A percentile compares a stretch with the other conserved stretches of the same genome.
These are phyloP conservation scores for Baryphthengus martii DNA, from an alignment of 2,113 vertebrate species.

Conservation along the genomic window DNA sequence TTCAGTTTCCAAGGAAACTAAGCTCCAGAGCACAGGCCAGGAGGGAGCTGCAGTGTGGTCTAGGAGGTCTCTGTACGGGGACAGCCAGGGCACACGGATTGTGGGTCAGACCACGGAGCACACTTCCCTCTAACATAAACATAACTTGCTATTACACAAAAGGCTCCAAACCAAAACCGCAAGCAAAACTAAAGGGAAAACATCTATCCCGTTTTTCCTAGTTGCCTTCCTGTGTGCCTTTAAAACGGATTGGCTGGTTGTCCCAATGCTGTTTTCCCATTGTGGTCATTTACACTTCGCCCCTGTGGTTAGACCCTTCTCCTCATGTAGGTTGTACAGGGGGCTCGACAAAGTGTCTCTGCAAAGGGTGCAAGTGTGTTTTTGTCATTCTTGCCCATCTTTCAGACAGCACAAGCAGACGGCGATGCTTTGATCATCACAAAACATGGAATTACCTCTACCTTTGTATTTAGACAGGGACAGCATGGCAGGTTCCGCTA, in stretches of 20 bases:
- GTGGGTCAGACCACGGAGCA: not conserved
- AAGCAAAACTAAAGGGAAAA: not conserved
- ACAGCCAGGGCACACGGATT: not conserved
- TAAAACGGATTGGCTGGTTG: not conserved
- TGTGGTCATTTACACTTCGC: not conserved
- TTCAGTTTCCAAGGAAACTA: not conserved
- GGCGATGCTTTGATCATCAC: not conserved
- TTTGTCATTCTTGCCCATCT: not conserved
- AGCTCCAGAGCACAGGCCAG: not conserved
- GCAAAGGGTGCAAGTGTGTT: not conserved
- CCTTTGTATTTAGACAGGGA: not conserved
- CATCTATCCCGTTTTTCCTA: not conserved
- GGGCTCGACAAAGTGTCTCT: not conserved
- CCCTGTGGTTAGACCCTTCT: not conserved
- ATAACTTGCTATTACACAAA: not conserved
- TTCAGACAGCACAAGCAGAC: not conserved
- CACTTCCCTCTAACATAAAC: not conserved
- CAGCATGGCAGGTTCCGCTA: not conserved
- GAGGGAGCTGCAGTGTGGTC: not conserved
- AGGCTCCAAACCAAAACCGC: not conserved
- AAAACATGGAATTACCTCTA: not conserved
- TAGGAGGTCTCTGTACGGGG: fast-evolving
- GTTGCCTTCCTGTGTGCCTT: not conserved
- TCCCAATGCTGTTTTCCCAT: not conserved
- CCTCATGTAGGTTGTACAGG: not conserved